Percentiles rank a stretch among this genome's conserved stretches.
These are phyloP conservation scores for Forbesichthys papilliferus DNA, from an alignment of 2,113 vertebrate genomes.

Conservation along the genomic window DNA sequence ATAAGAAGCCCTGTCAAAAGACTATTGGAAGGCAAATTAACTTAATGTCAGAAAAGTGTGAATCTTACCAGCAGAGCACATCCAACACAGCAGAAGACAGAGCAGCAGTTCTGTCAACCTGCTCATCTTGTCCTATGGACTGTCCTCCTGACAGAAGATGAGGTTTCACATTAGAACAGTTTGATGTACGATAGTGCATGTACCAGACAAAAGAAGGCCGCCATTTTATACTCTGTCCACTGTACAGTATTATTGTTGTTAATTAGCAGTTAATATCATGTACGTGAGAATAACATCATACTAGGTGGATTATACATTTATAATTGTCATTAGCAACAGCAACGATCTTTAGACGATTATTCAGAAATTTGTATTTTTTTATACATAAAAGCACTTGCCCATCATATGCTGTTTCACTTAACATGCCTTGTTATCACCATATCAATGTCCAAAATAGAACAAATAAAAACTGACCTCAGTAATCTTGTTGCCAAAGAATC, in stretches of 20 bases:
- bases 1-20: background rate
- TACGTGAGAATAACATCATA: background rate
- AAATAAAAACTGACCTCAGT: background rate
- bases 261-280: background rate
- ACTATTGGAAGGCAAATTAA: background rate
- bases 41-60: background rate
- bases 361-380: too few relatives aligned
- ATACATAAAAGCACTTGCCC: too few relatives aligned
- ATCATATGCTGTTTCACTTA: background rate
- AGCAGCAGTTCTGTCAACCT: background rate
- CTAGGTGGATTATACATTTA: too few relatives aligned
- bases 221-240: slow-evolving; percentile 48
- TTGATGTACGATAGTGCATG: background rate
- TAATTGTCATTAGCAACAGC: too few relatives aligned
- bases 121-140: slow-evolving; percentile 34
- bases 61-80: slow-evolving; percentile 44
- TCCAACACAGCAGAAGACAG: slow-evolving; percentile 43
- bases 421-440: background rate
- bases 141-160: slow-evolving; percentile 12
- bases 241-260: slow-evolving; percentile 51
- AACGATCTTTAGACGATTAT: too few relatives aligned
- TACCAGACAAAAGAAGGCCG: slow-evolving; percentile 27
- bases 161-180: background rate
- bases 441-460: accelerated
- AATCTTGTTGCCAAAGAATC: background rate